Conservation (phyloP, 2,888 invertebrate species). For the Phaonia tiefii region DNA sequence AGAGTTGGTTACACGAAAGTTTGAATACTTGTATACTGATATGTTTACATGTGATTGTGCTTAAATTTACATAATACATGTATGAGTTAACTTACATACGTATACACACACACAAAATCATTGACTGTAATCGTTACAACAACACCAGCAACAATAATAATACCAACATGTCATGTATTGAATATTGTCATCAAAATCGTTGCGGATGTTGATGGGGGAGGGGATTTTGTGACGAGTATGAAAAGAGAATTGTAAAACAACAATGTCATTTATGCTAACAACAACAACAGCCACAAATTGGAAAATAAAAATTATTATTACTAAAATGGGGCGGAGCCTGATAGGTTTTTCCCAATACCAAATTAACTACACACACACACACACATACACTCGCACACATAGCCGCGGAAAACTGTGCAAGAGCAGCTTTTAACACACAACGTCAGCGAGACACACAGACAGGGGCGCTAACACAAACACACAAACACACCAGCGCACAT, state of each 20-base stretch:
- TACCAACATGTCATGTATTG: constrained; percentile 8
- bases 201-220: neutral
- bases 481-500: constrained; percentile 37
- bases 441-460: constrained; percentile 4
- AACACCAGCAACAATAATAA: neutral
- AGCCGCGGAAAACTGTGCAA: neutral
- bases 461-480: neutral
- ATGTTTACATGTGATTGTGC: too few relatives aligned
- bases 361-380: constrained; percentile 45
- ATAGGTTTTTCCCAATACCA: constrained; percentile 64
- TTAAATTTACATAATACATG: too few relatives aligned
- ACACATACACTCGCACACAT: constrained; percentile 22
- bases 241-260: constrained; percentile 14
- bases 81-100: neutral
- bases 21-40: too few relatives aligned
- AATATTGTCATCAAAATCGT: neutral
- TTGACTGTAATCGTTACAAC: constrained; percentile 6
- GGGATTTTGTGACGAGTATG: neutral
- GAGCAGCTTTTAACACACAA: too few relatives aligned
- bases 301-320: constrained; percentile 68
- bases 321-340: constrained; percentile 69
- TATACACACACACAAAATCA: neutral
- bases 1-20: too few relatives aligned
- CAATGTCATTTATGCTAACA: constrained; percentile 36
- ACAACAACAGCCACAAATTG: constrained; percentile 58